Base-by-base conservation (phyloP, 2,797 vertebrate species). In the Echiichthys vipera region DNA sequence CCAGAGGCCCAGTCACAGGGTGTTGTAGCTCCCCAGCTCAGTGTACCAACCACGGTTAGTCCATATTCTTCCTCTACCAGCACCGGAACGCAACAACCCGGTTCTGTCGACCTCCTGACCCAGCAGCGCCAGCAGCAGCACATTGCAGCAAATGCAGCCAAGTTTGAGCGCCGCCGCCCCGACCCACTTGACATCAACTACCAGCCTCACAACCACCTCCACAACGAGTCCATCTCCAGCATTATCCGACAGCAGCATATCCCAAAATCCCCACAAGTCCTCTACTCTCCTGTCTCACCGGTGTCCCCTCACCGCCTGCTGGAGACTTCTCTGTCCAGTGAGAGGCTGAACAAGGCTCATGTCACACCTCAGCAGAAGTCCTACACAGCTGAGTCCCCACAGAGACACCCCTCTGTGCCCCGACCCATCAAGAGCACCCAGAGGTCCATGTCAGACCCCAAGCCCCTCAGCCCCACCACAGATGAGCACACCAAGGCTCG, bases 121-220 rank as follows among this genome's bases (percentile, higher is more conserved):
- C 79, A 95, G 62, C 95, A 95, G 82, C 96, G 96, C 57, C 96
- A 96, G 59, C 92, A 90, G 67, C 89, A 91, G 73, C 90, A 91
- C 53, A 87, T 90, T 13, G 67, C 88, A 30, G 95, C 93, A n/a
- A 93, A 91, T 8, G 88, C 95, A 66, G 92, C 95, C 54, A 97
- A 97, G 85, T 98, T 98, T 10, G 97, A 97, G 57, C 96, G 96
- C 59, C 96, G 97, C 74, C 97, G 96, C 64, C 98, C 98, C 0
- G 98, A 99, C 86, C 98, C 98, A 2, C 93, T 99, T 58, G 98
- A 99, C 86, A 99, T 99, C 0, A 96, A 96, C 67, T 99, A 99
- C 92, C 97, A 98, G 85, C 82, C 96, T 93, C 94, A 95, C 80
- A 93, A 94, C 78, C 98, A 99, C 76, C 89, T 99, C 70, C 97